Evolutionary conservation across 1,140 invertebrate genomes (phyloP).

Genomic region (Eumeta japonica): DNA sequence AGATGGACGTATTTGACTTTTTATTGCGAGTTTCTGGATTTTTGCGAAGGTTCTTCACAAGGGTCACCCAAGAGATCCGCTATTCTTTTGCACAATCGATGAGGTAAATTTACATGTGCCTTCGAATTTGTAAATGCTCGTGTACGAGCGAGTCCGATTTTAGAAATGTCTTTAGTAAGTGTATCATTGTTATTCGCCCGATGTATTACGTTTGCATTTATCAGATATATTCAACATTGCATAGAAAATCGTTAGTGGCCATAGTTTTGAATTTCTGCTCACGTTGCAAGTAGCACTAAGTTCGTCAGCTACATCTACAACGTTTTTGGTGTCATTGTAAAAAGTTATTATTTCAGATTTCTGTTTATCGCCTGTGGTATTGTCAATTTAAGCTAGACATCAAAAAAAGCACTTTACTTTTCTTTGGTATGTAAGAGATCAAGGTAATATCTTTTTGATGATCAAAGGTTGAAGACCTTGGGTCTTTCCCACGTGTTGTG

Average conservation of each 20-base stretch:
- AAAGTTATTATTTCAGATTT: slow-evolving; percentile 18
- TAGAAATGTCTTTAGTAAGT: no score
- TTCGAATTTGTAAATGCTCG: no score
- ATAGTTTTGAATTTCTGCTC: slow-evolving; percentile 8
- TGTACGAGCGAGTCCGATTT: no score
- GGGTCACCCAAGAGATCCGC: no score
- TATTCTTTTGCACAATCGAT: no score
- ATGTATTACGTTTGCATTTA: not conserved
- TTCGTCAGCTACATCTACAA: slow-evolving; percentile 13
- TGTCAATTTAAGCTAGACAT: slow-evolving; percentile 18
- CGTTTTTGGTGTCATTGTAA: slow-evolving; percentile 15
- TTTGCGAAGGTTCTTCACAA: no score
- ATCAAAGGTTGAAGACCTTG: slow-evolving; percentile 8
- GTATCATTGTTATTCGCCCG: no score
- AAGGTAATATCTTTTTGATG: slow-evolving; percentile 17
- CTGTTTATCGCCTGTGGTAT: slow-evolving; percentile 9
- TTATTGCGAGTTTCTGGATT: no score
- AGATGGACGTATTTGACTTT: no score
- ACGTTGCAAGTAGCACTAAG: slow-evolving; percentile 10
- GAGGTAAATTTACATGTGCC: no score
- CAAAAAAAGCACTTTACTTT: slow-evolving; percentile 15
- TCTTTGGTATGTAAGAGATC: slow-evolving; percentile 15
- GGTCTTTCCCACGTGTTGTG: slow-evolving; percentile 6
- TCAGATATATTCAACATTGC: slow-evolving; percentile 7
- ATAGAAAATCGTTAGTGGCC: slow-evolving; percentile 11